These are phyloP conservation scores for Oceanodroma tethys DNA, from an alignment of 2,113 vertebrate genomes.

Conservation along the genomic window DNA sequence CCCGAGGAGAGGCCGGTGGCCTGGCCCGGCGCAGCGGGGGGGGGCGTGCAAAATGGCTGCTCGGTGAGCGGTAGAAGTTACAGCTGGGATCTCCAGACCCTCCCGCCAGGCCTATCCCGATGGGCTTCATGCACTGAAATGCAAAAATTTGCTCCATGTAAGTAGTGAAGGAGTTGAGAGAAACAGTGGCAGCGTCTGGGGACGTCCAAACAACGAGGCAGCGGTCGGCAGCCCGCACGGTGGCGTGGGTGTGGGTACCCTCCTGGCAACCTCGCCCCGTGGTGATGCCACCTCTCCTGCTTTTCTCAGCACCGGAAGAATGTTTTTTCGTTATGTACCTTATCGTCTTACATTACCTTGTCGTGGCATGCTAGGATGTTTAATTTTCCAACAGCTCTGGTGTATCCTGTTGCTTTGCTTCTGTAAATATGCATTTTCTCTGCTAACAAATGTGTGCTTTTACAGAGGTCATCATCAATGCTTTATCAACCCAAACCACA, in stretches of 20 bases:
- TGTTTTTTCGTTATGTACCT: neutral
- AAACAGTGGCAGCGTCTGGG: neutral
- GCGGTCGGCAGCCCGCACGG: accelerated
- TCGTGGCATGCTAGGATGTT: neutral
- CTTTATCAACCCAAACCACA: neutral
- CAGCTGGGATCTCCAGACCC: neutral
- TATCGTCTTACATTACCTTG: neutral
- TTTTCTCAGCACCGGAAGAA: neutral
- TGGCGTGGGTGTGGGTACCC: neutral
- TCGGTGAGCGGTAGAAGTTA: accelerated
- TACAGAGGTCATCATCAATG: neutral
- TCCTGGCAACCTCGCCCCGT: neutral
- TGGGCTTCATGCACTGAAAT: neutral
- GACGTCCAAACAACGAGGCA: neutral
- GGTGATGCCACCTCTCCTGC: neutral
- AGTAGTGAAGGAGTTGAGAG: neutral
- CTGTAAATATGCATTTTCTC: neutral
- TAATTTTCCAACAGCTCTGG: neutral
- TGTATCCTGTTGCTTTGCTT: neutral
- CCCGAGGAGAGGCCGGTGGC: accelerated
- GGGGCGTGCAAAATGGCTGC: neutral
- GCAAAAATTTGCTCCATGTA: accelerated
- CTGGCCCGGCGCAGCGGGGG: neutral
- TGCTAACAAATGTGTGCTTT: neutral
- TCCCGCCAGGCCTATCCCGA: accelerated